Evolutionary conservation across 1,140 invertebrate species (phyloP), one percentile per base, ranked within the genome.

Genomic region (Maconellicoccus hirsutus): DNA sequence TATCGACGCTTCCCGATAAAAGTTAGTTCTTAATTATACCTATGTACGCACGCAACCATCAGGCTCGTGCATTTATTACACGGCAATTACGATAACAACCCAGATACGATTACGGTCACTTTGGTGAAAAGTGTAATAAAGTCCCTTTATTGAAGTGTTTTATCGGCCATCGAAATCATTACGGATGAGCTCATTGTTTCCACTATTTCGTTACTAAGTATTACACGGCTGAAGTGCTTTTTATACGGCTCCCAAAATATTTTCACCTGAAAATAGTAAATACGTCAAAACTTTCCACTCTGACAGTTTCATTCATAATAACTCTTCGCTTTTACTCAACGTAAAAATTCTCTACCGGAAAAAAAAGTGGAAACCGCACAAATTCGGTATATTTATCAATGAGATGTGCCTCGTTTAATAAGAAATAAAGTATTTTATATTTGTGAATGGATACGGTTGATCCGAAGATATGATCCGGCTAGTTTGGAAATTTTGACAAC

Each of bases 31-130:
- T 52, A 52, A 52, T 52, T 52, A 52, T 52, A 52, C 12, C 12
- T 52, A 52, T 14, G 16, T 52, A 16, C 16, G 42, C 42, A 52
- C 42, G 42, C 42, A 19, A 52, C 12, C 42, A 52, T 52, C 42
- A 52, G 42, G n/a, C 42, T 52, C 16, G 16, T 52, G 42, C 42
- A 52, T 52, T 52, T 52, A 52, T 52, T 52, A 52, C 16, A 16
- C 42, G 42, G 42, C 42, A 52, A 52, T 52, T 52, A 52, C n/a
- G 42, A 52, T 52, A 52, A 52, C 42, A 52, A 52, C 42, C n/a
- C 12, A 52, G 42, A 52, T 52, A 52, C 42, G 42, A 52, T 52
- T 52, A 52, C 42, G 42, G 42, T 16, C n/a, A 52, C 42, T 52
- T 19, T 52, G 12, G 42, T 52, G n/a, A 19, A 52, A 52, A 52